A percentile compares a stretch with the other conserved stretches of the same genome.
Conservation (phyloP, 2,113 vertebrate species). For the Microtus richardsoni region DNA sequence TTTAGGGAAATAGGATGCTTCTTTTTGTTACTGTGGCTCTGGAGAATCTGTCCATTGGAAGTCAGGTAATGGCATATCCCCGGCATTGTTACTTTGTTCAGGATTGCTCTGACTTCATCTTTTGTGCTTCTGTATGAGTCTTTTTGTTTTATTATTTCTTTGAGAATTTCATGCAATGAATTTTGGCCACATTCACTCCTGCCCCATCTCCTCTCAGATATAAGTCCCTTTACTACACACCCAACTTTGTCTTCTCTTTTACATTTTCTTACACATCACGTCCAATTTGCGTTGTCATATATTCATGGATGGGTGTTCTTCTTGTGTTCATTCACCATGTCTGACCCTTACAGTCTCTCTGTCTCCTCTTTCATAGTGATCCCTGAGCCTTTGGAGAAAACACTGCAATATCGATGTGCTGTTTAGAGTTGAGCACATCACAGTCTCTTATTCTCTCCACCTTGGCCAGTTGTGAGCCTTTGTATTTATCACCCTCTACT, state of each 20-base stretch:
- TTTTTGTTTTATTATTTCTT: neutral
- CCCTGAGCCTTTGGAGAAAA: neutral
- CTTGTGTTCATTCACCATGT: neutral
- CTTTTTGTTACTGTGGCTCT: neutral
- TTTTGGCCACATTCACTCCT: neutral
- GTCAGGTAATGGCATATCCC: neutral
- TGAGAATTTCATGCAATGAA: neutral
- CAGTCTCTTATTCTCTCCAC: neutral
- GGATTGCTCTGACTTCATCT: neutral
- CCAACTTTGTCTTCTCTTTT: neutral
- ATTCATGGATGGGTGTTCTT: neutral
- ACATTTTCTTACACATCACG: neutral
- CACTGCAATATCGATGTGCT: neutral
- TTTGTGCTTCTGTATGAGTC: neutral
- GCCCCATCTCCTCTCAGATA: neutral
- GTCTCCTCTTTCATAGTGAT: neutral
- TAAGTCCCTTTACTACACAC: neutral
- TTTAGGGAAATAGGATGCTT: neutral
- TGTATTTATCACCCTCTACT: neutral
- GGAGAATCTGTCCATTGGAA: neutral
- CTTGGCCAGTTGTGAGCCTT: neutral
- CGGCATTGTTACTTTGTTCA: neutral
- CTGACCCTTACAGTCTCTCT: neutral
- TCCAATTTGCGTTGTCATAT: neutral
- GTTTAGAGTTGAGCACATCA: neutral